Percentiles rank a stretch among this genome's conserved stretches.
phyloP scores from a whole-genome alignment of 2,113 vertebrate genomes.

The Scalopus aquaticus region DNA sequence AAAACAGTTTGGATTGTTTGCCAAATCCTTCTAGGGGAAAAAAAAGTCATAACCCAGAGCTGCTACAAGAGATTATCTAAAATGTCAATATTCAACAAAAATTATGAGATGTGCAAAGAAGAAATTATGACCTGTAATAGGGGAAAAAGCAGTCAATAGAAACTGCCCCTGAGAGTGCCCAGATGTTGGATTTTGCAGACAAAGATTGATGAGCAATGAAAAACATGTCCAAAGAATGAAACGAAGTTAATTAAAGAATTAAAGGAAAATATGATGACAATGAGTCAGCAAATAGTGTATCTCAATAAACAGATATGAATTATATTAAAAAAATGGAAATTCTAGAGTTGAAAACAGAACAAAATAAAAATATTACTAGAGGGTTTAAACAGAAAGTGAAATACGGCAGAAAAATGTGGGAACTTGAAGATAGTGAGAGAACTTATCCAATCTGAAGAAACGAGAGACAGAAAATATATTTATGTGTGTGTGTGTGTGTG shows the following conservation, averaged over 20 bases:
- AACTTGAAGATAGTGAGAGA: neutral
- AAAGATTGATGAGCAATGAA: neutral
- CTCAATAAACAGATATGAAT: neutral
- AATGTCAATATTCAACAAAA: neutral
- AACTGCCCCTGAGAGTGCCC: neutral
- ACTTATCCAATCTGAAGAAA: no score
- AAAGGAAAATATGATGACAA: neutral
- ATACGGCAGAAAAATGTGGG: neutral
- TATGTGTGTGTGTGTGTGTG: no score
- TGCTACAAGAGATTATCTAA: neutral
- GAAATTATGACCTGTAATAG: neutral
- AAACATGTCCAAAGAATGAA: neutral
- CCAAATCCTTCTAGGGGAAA: neutral
- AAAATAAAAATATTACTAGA: neutral
- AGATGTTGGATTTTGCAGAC: neutral
- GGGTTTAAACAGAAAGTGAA: neutral
- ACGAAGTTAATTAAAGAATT: neutral
- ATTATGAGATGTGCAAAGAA: neutral
- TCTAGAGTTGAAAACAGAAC: neutral
- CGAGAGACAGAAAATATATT: no score
- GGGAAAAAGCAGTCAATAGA: neutral
- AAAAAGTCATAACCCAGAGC: neutral
- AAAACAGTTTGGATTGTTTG: neutral
- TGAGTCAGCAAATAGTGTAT: conserved; percentile 1
- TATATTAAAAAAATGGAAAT: neutral